Base-by-base conservation (phyloP, 2,797 vertebrate genomes). In the Sebastes trivittatus region DNA sequence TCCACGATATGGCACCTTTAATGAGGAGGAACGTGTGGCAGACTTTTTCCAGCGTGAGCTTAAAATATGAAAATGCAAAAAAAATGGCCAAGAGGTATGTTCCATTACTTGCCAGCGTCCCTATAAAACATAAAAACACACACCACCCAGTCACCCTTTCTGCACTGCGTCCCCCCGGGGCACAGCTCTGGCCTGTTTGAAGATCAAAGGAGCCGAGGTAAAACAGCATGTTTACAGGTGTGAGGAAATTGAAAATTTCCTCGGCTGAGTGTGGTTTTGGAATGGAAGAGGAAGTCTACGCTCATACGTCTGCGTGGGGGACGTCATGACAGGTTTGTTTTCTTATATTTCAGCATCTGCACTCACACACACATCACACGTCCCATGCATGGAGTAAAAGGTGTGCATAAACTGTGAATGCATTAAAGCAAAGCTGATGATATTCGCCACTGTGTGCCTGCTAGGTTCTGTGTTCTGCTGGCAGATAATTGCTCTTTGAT, bases 171-270 rank as follows among this genome's bases (percentile, higher is more conserved):
- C 88, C 92, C 93, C 82, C 82, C 49, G 58, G 85, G 95, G 93
- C 92, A 90, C 83, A 80, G 84, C 80, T 86, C 90, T 82, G 92
- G 80, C 87, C 88, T 94, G 92, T 95, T 95, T 94, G 92, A 95
- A 94, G 92, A 95, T 95, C 93, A 96, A 95, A 95, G 90, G 34
- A 30, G 73, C 83, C 20, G 83, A 91, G 93, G 89, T 94, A 90
- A 95, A 94, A 94, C 93, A 93, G 90, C 87, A 87, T 89, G 90
- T 95, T 95, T 94, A 95, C 89, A 95, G 92, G 95, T 95, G 92
- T 86, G 75, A 84, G 93, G 91, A 95, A 95, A 96, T 95, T 94
- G 90, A 94, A 95, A 87, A 94, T 95, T 92, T 95, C 94, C 94
- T 93, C 32, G 66, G 72, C 84, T 68, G 77, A 89, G 82, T 87